These are phyloP conservation scores for Hyles lineata DNA, from an alignment of 2,888 invertebrate species.

Conservation along the genomic window DNA sequence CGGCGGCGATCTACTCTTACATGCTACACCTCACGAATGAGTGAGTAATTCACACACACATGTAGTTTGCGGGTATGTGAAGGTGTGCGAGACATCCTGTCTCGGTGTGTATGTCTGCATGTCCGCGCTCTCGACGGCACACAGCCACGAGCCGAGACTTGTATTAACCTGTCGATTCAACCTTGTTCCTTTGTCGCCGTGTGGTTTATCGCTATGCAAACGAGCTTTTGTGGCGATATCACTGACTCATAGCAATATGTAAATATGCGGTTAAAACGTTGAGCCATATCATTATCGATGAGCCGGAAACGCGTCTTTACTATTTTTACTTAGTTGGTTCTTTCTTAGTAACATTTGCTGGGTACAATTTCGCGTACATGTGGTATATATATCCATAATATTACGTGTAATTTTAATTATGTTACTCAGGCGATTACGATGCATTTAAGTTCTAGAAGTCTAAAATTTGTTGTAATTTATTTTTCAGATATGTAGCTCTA, in stretches of 20 bases:
- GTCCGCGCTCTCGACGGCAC: slow-evolving; percentile 49
- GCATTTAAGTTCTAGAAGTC: too few relatives aligned
- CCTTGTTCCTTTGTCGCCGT: slow-evolving; percentile 68
- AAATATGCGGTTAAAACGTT: slow-evolving; percentile 41
- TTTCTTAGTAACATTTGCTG: neutral
- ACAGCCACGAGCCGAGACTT: slow-evolving; percentile 56
- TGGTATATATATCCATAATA: too few relatives aligned
- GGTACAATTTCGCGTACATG: too few relatives aligned
- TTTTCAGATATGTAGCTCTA: too few relatives aligned
- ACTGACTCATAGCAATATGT: slow-evolving; percentile 60
- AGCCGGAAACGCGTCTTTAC: slow-evolving; percentile 4
- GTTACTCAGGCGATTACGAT: too few relatives aligned
- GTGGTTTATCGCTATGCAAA: slow-evolving; percentile 70
- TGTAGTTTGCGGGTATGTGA: slow-evolving; percentile 37
- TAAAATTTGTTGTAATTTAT: too few relatives aligned
- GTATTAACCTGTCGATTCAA: slow-evolving; percentile 78
- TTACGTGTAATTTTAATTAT: too few relatives aligned
- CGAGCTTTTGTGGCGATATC: slow-evolving; percentile 65
- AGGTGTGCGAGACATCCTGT: slow-evolving; percentile 54
- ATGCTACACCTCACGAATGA: slow-evolving; percentile 45
- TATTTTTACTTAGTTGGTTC: neutral
- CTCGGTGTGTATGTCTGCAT: slow-evolving; percentile 40
- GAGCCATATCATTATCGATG: slow-evolving; percentile 14
- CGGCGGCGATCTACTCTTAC: slow-evolving; percentile 35
- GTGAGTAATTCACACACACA: slow-evolving; percentile 48